phyloP scores from a whole-genome alignment of 2,113 vertebrate species.

The Ascaphus truei region DNA sequence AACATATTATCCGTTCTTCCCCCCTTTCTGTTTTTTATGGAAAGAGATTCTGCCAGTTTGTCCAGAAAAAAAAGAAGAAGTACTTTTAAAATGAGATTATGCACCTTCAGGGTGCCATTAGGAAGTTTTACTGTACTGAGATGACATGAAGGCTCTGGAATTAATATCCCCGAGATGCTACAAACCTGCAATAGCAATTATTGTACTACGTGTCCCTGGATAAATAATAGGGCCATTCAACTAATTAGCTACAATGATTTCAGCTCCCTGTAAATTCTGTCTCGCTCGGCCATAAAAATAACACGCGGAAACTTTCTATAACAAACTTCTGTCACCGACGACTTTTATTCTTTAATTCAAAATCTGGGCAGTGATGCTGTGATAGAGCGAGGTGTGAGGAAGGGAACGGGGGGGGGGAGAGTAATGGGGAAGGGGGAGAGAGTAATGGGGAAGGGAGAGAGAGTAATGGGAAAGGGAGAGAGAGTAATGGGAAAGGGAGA shows the following conservation, averaged over 20 bases:
- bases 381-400: neutral
- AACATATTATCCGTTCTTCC: conserved; percentile 75
- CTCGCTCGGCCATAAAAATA: conserved; percentile 68
- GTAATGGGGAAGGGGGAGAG: neutral
- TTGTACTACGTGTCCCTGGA: conserved; percentile 79
- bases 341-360: conserved; percentile 46
- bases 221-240: conserved; percentile 83
- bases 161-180: conserved; percentile 83
- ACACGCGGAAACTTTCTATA: conserved; percentile 66
- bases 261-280: conserved; percentile 74
- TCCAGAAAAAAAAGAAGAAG: conserved; percentile 75
- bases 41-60: conserved; percentile 77
- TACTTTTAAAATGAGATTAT: conserved; percentile 81
- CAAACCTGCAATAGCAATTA: conserved; percentile 83
- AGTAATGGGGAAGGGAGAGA: too few species aligned
- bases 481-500: too few species aligned
- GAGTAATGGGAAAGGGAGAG: too few species aligned
- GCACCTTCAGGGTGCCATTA: conserved; percentile 83
- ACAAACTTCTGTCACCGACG: conserved; percentile 66
- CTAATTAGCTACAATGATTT: conserved; percentile 81
- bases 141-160: conserved; percentile 81
- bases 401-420: neutral
- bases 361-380: conserved; percentile 32
- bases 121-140: conserved; percentile 84
- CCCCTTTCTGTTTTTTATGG: conserved; percentile 73